Percentiles rank a stretch among this genome's conserved stretches.
phyloP scores from a whole-genome alignment of 2,113 vertebrate species.

The Nesoenas mayeri region DNA sequence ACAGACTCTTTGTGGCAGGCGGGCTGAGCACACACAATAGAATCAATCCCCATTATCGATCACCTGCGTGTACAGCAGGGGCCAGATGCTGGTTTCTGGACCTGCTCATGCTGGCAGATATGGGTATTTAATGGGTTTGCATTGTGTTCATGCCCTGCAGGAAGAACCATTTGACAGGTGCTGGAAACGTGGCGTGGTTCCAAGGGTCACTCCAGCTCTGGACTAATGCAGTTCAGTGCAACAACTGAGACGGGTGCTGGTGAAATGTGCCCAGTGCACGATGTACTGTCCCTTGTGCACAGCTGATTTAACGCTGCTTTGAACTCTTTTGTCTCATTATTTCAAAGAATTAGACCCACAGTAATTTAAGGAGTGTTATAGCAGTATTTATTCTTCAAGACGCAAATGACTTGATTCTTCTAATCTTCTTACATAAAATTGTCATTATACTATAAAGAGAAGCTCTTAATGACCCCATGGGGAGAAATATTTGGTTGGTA shows the following conservation, averaged over 20 bases:
- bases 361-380: neutral
- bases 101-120: neutral
- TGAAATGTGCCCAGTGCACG: neutral
- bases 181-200: neutral
- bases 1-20: neutral
- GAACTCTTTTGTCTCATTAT: neutral
- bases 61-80: neutral
- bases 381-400: neutral
- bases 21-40: neutral
- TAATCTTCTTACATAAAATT: neutral
- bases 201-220: neutral
- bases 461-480: neutral
- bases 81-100: neutral
- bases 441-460: neutral
- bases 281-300: neutral
- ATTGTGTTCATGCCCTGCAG: neutral
- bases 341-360: neutral
- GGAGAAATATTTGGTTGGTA: neutral
- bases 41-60: neutral
- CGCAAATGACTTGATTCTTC: neutral
- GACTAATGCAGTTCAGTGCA: neutral
- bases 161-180: conserved; percentile 41
- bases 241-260: neutral
- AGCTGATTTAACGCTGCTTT: neutral
- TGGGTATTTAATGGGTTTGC: neutral